phyloP scores from a whole-genome alignment of 1,140 invertebrate genomes.

The Melanaphis sacchari region DNA sequence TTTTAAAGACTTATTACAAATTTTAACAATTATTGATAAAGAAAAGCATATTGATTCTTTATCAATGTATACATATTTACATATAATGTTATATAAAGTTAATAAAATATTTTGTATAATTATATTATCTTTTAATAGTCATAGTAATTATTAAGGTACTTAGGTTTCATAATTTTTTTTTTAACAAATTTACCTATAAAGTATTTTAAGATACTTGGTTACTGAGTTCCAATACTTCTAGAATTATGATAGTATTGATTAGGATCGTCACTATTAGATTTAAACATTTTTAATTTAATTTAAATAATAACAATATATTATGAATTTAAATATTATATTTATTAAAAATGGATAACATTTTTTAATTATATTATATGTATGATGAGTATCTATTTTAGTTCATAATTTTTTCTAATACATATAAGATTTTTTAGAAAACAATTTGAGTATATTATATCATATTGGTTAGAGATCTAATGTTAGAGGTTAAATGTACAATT shows the following conservation, averaged over 20 bases:
- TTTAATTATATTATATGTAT: neutral
- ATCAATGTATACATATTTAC: neutral
- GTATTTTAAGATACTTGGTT: neutral
- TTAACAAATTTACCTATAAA: neutral
- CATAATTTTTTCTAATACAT: neutral
- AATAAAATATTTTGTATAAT: neutral
- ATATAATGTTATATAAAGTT: neutral
- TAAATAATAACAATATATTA: neutral
- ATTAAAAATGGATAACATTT: neutral
- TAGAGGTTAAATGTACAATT: neutral
- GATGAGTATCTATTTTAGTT: neutral
- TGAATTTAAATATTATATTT: neutral
- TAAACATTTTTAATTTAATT: neutral
- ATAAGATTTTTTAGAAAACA: neutral
- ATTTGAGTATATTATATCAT: neutral
- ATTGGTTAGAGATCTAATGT: neutral
- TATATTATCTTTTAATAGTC: neutral
- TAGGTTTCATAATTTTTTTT: neutral
- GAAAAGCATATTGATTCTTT: neutral
- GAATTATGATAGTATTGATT: neutral
- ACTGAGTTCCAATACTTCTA: neutral
- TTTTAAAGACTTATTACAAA: neutral
- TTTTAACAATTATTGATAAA: neutral
- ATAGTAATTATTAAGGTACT: neutral
- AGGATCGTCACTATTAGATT: neutral